Conservation (phyloP, 2,113 vertebrate species). For the Cervus canadensis region DNA sequence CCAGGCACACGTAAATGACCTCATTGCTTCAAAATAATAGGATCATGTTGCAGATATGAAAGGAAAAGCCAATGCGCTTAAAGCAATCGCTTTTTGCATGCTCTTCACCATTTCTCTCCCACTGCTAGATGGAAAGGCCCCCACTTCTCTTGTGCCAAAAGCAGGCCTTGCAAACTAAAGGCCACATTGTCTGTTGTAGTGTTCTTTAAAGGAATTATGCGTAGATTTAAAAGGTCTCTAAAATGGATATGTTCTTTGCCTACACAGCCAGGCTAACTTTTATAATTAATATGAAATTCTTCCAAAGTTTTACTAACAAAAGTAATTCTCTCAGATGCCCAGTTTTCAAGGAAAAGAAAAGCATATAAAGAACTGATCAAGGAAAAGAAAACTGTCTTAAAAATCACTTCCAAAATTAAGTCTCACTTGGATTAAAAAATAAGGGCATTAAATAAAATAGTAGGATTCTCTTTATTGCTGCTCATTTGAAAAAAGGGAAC, state of each 20-base stretch:
- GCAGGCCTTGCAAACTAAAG: constrained; percentile 43
- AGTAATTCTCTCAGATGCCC: not conserved
- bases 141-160: constrained; percentile 18
- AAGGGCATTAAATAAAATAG: not conserved
- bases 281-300: constrained; percentile 24
- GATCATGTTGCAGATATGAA: constrained; percentile 74
- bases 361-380: not conserved
- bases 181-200: constrained; percentile 11
- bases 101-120: constrained; percentile 58
- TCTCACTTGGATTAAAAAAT: not conserved
- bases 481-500: not conserved
- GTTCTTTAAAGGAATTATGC: constrained; percentile 54
- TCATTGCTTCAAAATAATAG: constrained; percentile 76
- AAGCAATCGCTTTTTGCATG: constrained; percentile 74
- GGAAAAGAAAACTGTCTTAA: not conserved
- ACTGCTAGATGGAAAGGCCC: constrained; percentile 32
- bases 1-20: constrained; percentile 78
- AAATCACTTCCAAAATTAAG: constrained; percentile 14
- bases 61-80: constrained; percentile 76
- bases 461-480: not conserved
- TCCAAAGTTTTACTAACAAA: constrained; percentile 22
- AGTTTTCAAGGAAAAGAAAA: not conserved
- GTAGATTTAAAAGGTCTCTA: constrained; percentile 28
- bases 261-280: not conserved
- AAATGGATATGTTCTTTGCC: constrained; percentile 41